phyloP scores from a whole-genome alignment of 2,888 invertebrate species.

The Torymus texanus region DNA sequence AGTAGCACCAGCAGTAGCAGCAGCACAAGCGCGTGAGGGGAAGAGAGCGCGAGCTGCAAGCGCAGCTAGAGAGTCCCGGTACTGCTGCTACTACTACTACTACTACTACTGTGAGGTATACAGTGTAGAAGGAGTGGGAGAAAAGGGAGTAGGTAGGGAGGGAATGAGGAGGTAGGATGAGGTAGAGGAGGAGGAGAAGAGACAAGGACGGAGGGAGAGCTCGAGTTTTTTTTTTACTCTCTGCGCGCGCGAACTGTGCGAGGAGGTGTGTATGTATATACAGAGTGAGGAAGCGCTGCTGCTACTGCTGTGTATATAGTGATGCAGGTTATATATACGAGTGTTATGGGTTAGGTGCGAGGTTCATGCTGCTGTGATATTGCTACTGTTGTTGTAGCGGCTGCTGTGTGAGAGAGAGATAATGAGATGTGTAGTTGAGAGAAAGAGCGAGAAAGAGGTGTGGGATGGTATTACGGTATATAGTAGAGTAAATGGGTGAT shows the following conservation, averaged over 20 bases:
- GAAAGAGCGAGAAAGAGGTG: no score
- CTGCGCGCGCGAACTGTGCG: neutral
- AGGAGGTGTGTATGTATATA: neutral
- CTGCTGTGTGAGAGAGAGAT: no score
- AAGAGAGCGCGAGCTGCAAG: conserved; percentile 41
- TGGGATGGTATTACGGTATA: no score
- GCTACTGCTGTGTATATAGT: neutral
- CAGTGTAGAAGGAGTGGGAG: neutral
- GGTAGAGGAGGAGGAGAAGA: neutral
- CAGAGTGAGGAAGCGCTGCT: conserved; percentile 17
- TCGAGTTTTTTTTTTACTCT: no score
- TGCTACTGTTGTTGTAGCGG: no score
- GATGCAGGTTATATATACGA: no score
- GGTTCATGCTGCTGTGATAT: no score
- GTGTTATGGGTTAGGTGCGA: no score
- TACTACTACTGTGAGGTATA: neutral
- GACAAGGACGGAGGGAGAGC: neutral
- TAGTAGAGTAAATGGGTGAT: no score
- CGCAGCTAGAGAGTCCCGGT: conserved; percentile 20
- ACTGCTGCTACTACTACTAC: neutral
- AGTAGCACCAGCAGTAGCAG: no score
- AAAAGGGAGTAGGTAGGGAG: conserved; percentile 35
- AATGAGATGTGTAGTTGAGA: neutral
- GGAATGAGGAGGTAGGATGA: neutral
- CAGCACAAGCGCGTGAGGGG: conserved; percentile 50